A percentile compares a stretch with the other conserved stretches of the same genome.
phyloP scores from a whole-genome alignment of 2,113 vertebrate species.

The Daboia siamensis region DNA sequence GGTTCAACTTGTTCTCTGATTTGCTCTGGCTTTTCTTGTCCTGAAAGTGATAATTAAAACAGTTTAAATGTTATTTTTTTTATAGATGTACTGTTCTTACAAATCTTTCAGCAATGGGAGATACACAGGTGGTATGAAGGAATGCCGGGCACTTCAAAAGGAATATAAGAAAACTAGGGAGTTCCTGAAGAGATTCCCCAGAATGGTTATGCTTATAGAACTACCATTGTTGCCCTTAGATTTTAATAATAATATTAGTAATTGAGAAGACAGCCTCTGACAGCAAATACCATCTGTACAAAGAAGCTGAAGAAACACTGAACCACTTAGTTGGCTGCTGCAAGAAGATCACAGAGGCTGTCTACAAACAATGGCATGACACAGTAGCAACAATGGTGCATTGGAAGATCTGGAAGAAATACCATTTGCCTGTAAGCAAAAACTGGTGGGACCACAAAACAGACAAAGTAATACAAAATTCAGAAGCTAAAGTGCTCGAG shows the following conservation, averaged over 20 bases:
- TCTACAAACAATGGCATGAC: background rate
- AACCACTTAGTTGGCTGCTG: background rate
- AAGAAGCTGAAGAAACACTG: background rate
- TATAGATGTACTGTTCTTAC: conserved; percentile 34
- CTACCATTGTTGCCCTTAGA: background rate
- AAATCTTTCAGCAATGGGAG: conserved; percentile 53
- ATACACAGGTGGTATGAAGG: conserved; percentile 34
- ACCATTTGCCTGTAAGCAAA: background rate
- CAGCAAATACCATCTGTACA: background rate
- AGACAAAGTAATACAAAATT: background rate
- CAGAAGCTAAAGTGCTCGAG: background rate
- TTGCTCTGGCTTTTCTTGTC: conserved; percentile 17
- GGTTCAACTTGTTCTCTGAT: conserved; percentile 36
- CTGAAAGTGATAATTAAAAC: conserved; percentile 51
- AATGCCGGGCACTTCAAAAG: conserved; percentile 19
- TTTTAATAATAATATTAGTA: background rate
- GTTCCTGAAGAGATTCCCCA: background rate
- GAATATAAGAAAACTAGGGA: conserved; percentile 22
- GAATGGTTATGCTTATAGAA: background rate
- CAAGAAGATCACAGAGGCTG: background rate
- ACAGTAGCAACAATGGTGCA: background rate
- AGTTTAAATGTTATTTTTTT: conserved; percentile 32
- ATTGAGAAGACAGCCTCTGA: background rate
- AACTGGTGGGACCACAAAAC: background rate
- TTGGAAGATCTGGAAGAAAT: background rate